Conservation (phyloP, 2,113 vertebrate species). For the Heliornis fulica region DNA sequence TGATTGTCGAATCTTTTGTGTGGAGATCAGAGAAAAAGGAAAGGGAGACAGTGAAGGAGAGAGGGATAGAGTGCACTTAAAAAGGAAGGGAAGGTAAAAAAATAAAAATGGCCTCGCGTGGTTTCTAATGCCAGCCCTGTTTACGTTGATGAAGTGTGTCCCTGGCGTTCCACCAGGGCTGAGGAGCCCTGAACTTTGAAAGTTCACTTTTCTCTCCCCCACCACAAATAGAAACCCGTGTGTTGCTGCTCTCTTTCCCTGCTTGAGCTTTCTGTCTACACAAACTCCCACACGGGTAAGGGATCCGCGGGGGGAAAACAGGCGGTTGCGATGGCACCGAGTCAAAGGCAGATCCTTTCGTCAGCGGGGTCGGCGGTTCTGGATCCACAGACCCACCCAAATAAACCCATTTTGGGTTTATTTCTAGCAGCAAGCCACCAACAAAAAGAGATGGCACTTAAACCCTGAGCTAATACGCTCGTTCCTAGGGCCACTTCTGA, state of each 20-base stretch:
- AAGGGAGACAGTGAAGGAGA: not conserved
- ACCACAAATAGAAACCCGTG: accelerated
- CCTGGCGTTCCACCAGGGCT: not conserved
- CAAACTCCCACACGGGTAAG: not conserved
- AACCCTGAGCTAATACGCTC: not conserved
- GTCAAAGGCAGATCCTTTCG: not conserved
- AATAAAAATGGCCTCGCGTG: not conserved
- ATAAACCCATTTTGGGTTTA: too few species aligned
- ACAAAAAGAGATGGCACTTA: not conserved
- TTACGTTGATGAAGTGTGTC: slow-evolving; percentile 13
- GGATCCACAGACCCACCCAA: too few species aligned
- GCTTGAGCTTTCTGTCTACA: not conserved
- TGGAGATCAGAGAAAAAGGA: not conserved
- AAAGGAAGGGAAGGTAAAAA: not conserved
- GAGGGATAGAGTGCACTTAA: not conserved
- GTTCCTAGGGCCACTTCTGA: slow-evolving; percentile 38
- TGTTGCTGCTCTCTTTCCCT: not conserved
- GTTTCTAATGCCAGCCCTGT: slow-evolving; percentile 5
- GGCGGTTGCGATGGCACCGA: not conserved
- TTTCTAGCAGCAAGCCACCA: not conserved
- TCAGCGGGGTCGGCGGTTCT: not conserved
- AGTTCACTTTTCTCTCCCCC: not conserved
- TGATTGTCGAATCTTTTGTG: slow-evolving; percentile 56
- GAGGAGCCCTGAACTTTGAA: not conserved
- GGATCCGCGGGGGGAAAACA: accelerated